Evolutionary conservation across 2,113 vertebrate species (phyloP), one percentile per base, ranked within the genome.

Genomic region (Rhea pennata): DNA sequence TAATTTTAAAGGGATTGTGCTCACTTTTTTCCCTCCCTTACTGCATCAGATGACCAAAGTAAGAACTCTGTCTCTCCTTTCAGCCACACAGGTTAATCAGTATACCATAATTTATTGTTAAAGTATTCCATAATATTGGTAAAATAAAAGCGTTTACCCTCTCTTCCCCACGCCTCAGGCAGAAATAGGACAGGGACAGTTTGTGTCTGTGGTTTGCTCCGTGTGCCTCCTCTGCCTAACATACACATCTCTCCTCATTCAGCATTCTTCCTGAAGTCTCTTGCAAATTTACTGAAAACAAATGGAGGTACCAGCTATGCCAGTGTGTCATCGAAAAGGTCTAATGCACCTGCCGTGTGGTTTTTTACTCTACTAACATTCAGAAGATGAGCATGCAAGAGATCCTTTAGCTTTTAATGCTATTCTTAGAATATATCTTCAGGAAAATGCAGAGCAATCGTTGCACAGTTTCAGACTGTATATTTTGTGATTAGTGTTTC

Each of bases 401-500:
- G 82, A 89, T 31, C 87, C 76, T 85, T 88, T 56, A 16, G 91
- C 61, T 85, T 86, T 87, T 92, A 59, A 23, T 64, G 76, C 36
- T 83, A 23, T 92, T 82, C 94, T 96, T 94, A 76, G 92, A 93
- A 91, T 91, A 48, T 93, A 56, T 95, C 93, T 94, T 95, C 82
- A 85, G 79, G 73, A 90, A 78, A 90, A 40, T 6, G 48, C 92
- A 58, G 76, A 74, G 93, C 64, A 51, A 80, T 91, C 86, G 86
- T 67, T 71, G 91, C 83, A 50, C 6, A 2, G 82, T 95, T 93
- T 94, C 93, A 97, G 95, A 87, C 95, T 95, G 95, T 95, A 78
- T 93, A 94, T 94, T 97, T 97, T 96, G 96, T 97, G 97, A 97
- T 97, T 95, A 97, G 97, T 66, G 84, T 85, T 97, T 96, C 26